Base-by-base conservation (phyloP, 1,140 invertebrate genomes). In the Agrilus planipennis region DNA sequence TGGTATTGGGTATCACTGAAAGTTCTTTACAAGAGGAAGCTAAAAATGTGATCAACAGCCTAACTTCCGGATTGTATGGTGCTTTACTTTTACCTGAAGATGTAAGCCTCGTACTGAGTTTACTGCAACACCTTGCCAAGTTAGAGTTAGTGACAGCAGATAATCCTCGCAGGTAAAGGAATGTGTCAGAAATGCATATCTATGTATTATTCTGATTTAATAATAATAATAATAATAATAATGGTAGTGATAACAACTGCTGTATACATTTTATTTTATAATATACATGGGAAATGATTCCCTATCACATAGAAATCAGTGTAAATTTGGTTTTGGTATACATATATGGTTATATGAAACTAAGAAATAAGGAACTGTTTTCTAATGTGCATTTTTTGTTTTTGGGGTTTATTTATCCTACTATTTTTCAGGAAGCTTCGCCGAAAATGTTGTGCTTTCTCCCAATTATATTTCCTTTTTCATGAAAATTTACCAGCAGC, bases 401-500 rank as follows among this genome's bases (percentile, higher is more conserved):
- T n/a, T n/a, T n/a, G n/a, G n/a, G n/a, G n/a, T n/a, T n/a, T n/a
- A n/a, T n/a, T n/a, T n/a, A n/a, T n/a, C n/a, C n/a, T n/a, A n/a
- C n/a, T n/a, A n/a, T n/a, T n/a, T n/a, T n/a, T n/a, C n/a, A n/a
- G n/a, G n/a, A n/a, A n/a, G n/a, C n/a, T n/a, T n/a, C 71, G 88
- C 16, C 80, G 87, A 37, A 85, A 84, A 25, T 84, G 81, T 2
- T 89, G 84, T 61, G 83, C 91, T 2, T 92, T 98, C 57, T 80
- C 85, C 18, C 73, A 79, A n/a, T 67, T 96, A 16, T 97, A 92
- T 65, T 82, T 82, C 11, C 73, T 84, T 17, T 87, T 94, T 57
- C 84, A 86, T 37, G 93, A 97, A 60, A 81, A 81, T n/a, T 71
- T 92, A 27, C 84, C 88, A 52, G 84, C 89, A 4, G 84, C 89